Conservation (phyloP, 2,888 invertebrate genomes). For the Cephalotes varians region DNA sequence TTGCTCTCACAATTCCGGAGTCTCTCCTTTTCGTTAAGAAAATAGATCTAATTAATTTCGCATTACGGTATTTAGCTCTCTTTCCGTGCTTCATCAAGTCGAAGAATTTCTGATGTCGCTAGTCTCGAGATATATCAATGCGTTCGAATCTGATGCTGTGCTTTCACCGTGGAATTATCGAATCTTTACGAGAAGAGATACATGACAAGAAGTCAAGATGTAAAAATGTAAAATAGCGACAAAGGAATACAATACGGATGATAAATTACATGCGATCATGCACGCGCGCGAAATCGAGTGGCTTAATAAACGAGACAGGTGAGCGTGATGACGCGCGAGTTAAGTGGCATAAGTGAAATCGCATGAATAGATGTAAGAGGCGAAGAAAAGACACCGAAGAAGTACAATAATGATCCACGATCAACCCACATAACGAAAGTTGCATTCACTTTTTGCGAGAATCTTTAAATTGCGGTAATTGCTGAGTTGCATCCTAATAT, state of each 20-base stretch:
- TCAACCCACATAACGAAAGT: constrained; percentile 51
- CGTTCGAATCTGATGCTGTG: constrained; percentile 6
- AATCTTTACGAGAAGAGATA: constrained; percentile 6
- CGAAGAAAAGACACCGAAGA: neutral
- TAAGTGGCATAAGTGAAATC: constrained; percentile 68
- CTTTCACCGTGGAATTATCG: constrained; percentile 19
- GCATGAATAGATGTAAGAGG: constrained; percentile 53
- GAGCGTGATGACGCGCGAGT: constrained; percentile 56
- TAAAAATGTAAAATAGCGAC: constrained; percentile 48
- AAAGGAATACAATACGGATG: constrained; percentile 69
- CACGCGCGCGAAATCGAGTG: constrained; percentile 8
- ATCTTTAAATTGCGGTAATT: neutral
- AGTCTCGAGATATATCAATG: constrained; percentile 33
- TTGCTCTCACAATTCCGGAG: constrained; percentile 18
- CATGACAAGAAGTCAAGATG: constrained; percentile 47
- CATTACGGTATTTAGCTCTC: constrained; percentile 4
- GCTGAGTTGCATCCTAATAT: neutral
- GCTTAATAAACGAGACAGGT: constrained; percentile 66
- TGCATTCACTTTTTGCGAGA: constrained; percentile 40
- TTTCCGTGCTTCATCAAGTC: neutral
- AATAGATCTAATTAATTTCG: constrained; percentile 61
- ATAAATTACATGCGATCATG: constrained; percentile 64
- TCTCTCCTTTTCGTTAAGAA: constrained; percentile 41
- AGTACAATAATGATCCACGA: constrained; percentile 58
- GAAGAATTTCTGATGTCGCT: constrained; percentile 37